Evolutionary conservation across 2,797 vertebrate species (phyloP), one percentile per base, ranked within the genome.

Genomic region (Podarcis siculus): DNA sequence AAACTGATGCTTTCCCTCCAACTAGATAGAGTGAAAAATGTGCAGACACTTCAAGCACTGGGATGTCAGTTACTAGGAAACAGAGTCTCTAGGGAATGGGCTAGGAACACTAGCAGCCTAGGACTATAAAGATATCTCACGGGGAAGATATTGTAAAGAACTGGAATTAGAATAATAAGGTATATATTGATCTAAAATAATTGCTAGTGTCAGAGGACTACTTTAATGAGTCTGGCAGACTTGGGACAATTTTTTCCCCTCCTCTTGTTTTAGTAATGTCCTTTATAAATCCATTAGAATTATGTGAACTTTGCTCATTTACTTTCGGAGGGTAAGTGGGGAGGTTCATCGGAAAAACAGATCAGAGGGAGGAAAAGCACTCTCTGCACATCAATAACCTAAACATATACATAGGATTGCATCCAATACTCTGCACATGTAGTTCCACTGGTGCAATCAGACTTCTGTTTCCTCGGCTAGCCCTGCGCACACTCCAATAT

Each of bases 11-110:
- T 93, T 89, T 88, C 72, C 64, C 13, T 93, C 91, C 89, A 90
- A 84, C 88, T 75, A 89, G 89, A 82, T 58, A 80, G n/a, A 94
- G 86, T 91, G 49, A 92, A 93, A 92, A 95, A 94, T 93, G 87
- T 91, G 71, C 64, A 91, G 84, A 58, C 69, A 15, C 90, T 95
- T 89, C 81, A 80, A 87, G 82, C 85, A 85, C 85, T 79, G 86
- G 42, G 76, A 90, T 89, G 76, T 17, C 87, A 30, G 89, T 94
- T 94, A 92, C 91, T 91, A 95, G 93, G 91, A 92, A 94, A 93
- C 90, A 88, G 49, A 77, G 61, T 91, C 93, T 89, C 90, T 37
- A 78, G 90, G 89, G 91, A 94, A 27, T 49, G 69, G 85, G 81
- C 82, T 84, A 89, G 67, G 69, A 94, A 61, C n/a, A 88, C 35